Evolutionary conservation across 2,888 invertebrate species (phyloP).

Genomic region (Muschampia plurimacula): DNA sequence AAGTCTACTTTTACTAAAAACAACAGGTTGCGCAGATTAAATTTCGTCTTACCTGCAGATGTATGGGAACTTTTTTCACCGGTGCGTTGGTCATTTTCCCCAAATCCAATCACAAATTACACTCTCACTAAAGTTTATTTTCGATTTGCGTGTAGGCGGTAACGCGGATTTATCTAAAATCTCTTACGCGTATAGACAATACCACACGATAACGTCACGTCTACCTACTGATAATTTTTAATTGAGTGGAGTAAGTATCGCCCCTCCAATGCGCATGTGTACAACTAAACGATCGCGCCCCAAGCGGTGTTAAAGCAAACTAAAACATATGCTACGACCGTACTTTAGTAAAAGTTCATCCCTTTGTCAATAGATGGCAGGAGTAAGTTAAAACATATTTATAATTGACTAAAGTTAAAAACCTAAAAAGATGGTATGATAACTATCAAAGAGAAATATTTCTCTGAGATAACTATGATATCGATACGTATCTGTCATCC

Average conservation of each 20-base stretch:
- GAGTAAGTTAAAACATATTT: neutral
- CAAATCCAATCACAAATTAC: constrained; percentile 65
- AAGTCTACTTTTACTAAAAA: constrained; percentile 48
- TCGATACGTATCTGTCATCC: too few species aligned
- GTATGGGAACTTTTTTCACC: constrained; percentile 97
- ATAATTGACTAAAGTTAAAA: too few species aligned
- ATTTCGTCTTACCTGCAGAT: constrained; percentile 90
- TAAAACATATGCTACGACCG: neutral
- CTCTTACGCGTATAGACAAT: constrained; percentile 43
- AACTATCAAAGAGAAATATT: too few species aligned
- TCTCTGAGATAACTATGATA: too few species aligned
- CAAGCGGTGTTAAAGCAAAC: neutral
- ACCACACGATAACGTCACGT: constrained; percentile 56
- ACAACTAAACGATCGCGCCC: constrained; percentile 47
- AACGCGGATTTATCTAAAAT: constrained; percentile 58
- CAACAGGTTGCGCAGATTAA: constrained; percentile 64
- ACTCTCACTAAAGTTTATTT: constrained; percentile 75
- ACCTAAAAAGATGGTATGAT: too few species aligned
- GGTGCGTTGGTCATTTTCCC: constrained; percentile 89
- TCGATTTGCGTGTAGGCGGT: constrained; percentile 71
- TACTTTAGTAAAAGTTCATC: neutral
- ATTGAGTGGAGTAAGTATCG: constrained; percentile 59
- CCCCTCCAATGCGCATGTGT: constrained; percentile 76
- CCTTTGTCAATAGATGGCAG: neutral
- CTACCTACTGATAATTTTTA: constrained; percentile 65